Evolutionary conservation across 2,797 vertebrate species (phyloP).

Genomic region (Percopsis omiscomaycus): DNA sequence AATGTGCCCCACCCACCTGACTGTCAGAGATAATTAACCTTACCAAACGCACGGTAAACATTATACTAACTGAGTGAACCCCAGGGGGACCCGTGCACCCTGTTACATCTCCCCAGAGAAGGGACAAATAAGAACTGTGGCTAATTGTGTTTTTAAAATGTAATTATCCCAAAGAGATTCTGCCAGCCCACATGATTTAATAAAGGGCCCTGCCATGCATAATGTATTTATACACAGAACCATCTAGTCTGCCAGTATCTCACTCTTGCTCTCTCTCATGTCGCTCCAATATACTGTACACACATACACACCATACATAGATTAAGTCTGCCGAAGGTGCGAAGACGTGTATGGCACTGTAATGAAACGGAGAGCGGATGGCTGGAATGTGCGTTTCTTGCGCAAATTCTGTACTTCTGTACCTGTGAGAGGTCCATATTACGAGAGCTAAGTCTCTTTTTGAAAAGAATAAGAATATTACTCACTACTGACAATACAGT

Average conservation of each 20-base stretch:
- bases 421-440: background rate
- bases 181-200: conserved; percentile 40
- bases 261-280: conserved; percentile 19
- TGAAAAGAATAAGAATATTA: too few species aligned
- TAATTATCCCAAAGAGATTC: conserved; percentile 51
- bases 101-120: conserved; percentile 38
- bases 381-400: conserved; percentile 7
- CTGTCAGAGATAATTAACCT: conserved; percentile 41
- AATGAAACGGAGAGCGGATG: conserved; percentile 10
- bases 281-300: background rate
- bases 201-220: conserved; percentile 36
- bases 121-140: conserved; percentile 44
- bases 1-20: background rate
- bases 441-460: background rate
- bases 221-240: conserved; percentile 42
- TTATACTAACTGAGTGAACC: background rate
- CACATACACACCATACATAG: conserved; percentile 31
- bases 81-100: conserved; percentile 23
- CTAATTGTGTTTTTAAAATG: conserved; percentile 61
- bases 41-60: conserved; percentile 26
- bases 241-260: conserved; percentile 15
- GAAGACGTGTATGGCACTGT: conserved; percentile 14
- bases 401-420: background rate
- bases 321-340: conserved; percentile 21
- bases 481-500: background rate